Base-by-base conservation (phyloP, 2,113 vertebrate species). In the Pelmatolapia mariae region DNA sequence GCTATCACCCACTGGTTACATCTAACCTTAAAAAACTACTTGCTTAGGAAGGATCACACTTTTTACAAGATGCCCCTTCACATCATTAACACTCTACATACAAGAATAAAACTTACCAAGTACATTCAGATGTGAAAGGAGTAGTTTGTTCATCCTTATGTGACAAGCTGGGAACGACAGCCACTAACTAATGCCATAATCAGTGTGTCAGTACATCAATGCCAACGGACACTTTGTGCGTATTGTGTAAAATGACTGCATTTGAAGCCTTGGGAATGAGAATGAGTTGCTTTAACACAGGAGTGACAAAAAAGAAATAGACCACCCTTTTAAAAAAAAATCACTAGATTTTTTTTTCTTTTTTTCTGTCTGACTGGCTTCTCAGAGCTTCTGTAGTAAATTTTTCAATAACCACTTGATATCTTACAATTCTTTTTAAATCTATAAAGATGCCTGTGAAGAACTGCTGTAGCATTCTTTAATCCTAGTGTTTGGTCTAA, bases 381-480 rank as follows among this genome's bases (percentile, higher is more conserved):
- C 71, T 50, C 1, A 19, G 43, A 50, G 71, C 16, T 78, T 78
- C 40, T 40, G 6, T 29, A 18, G 4, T 18, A 11, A 10, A 63
- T 8, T 43, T 8, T 56, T 86, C 7, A 47, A 45, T 47, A 43
- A 89, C 83, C 82, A 89, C 63, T 89, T 54, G 8, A 90, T 24
- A 31, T 88, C 47, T 86, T 57, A 45, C 89, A 53, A 68, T 71
- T 13, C 31, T 22, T 13, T 38, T 86, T 73, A 84, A 63, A 36
- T 18, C 10, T 86, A 29, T 79, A 68, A 50, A 83, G 54, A 76
- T 78, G 36, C 82, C 57, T 86, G 59, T 57, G 59, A 61, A 86
- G 47, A 83, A 82, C 82, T 54, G 15, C 87, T 88, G 56, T 80
- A 85, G 82, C 71, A 47, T 85, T 90, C 22, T 73, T 11, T 29